These are phyloP conservation scores for Agrilus biguttatus DNA, from an alignment of 2,888 invertebrate genomes.

Conservation along the genomic window DNA sequence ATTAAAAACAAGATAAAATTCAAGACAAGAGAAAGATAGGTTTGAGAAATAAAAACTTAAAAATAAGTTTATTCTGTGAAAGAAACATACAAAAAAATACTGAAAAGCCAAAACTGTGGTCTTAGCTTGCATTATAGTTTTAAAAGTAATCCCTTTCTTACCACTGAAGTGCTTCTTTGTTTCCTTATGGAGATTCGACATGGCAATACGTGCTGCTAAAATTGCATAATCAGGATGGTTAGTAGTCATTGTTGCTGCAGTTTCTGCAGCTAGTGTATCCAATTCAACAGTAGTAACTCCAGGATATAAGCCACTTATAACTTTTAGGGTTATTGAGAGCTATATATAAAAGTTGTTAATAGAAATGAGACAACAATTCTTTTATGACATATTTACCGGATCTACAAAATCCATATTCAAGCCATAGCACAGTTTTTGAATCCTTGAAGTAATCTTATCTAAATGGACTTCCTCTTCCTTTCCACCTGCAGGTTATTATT, in stretches of 20 bases:
- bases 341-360: conserved; percentile 19
- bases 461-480: conserved; percentile 84
- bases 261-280: conserved; percentile 96
- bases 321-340: conserved; percentile 77
- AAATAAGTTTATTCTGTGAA: too few species aligned
- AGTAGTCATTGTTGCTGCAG: conserved; percentile 95
- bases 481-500: conserved; percentile 49
- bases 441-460: conserved; percentile 95
- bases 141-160: conserved; percentile 24
- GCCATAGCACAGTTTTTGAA: conserved; percentile 89
- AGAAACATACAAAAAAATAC: background rate
- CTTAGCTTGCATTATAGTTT: background rate
- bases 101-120: background rate
- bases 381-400: conserved; percentile 52
- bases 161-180: conserved; percentile 89
- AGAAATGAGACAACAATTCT: background rate
- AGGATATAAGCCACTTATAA: conserved; percentile 86
- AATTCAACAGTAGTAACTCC: conserved; percentile 95
- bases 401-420: conserved; percentile 93
- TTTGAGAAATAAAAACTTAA: too few species aligned
- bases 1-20: too few species aligned
- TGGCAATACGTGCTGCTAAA: conserved; percentile 79
- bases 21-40: too few species aligned
- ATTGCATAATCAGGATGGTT: conserved; percentile 94
- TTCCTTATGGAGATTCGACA: conserved; percentile 97